These are phyloP conservation scores for Vombatus ursinus DNA, from an alignment of 2,113 vertebrate genomes.

Conservation along the genomic window DNA sequence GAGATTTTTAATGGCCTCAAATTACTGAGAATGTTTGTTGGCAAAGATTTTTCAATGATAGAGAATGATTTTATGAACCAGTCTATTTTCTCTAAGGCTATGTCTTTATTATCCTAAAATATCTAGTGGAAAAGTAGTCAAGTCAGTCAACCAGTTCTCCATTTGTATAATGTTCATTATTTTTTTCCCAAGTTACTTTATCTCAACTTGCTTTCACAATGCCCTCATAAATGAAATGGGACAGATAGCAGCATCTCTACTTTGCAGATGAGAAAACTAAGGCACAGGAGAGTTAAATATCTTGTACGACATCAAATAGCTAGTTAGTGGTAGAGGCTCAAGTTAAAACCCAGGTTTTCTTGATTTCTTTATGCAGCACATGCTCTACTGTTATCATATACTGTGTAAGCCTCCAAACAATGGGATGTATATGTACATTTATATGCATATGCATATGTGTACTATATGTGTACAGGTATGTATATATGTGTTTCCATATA, in stretches of 20 bases:
- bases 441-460: too few relatives aligned
- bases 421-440: neutral
- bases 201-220: neutral
- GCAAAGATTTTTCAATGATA: slow-evolving; percentile 14
- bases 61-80: neutral
- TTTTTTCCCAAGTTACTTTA: neutral
- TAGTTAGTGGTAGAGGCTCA: neutral
- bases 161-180: neutral
- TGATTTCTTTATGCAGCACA: neutral
- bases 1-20: slow-evolving; percentile 10
- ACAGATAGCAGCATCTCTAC: neutral
- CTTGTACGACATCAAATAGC: slow-evolving; percentile 32
- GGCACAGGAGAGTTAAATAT: neutral
- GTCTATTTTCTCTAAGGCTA: neutral
- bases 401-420: neutral
- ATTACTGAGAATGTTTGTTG: neutral
- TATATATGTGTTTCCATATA: neutral
- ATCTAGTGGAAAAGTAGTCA: slow-evolving; percentile 3
- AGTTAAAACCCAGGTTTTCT: slow-evolving; percentile 18
- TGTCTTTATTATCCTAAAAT: slow-evolving; percentile 10
- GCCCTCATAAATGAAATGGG: neutral
- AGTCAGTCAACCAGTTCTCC: neutral
- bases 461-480: neutral
- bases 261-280: slow-evolving; percentile 5
- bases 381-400: neutral